phyloP scores from a whole-genome alignment of 2,888 invertebrate genomes.

The Zaprionus lineosus region DNA sequence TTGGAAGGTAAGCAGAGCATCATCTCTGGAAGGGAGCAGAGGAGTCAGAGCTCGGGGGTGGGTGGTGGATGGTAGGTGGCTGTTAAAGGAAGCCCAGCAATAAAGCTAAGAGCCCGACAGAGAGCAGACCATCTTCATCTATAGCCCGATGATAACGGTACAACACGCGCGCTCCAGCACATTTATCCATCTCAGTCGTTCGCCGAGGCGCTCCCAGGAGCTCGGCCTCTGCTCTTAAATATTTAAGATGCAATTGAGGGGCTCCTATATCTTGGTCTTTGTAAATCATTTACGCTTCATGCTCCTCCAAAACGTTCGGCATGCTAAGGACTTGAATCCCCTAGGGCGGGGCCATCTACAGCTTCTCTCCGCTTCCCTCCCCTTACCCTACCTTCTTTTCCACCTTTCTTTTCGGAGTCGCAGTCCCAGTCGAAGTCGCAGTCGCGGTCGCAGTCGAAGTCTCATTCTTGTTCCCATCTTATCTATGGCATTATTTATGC shows the following conservation, averaged over 20 bases:
- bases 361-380: neutral
- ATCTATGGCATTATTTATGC: constrained; percentile 64
- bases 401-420: too few species aligned
- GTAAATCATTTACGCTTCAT: constrained; percentile 58
- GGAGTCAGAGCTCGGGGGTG: too few species aligned
- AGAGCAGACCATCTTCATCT: constrained; percentile 13
- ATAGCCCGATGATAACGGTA: constrained; percentile 49
- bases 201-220: constrained; percentile 5
- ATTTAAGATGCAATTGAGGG: constrained; percentile 65
- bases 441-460: too few species aligned
- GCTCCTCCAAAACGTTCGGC: constrained; percentile 49
- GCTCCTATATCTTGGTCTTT: constrained; percentile 45
- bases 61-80: too few species aligned
- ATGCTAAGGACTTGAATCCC: constrained; percentile 26
- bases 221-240: constrained; percentile 48
- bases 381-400: too few species aligned
- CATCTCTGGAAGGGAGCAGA: constrained; percentile 51
- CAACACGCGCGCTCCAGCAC: neutral
- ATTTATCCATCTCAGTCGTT: neutral
- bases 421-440: too few species aligned
- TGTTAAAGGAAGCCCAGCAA: too few species aligned
- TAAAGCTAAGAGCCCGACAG: constrained; percentile 28
- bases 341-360: neutral
- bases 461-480: constrained; percentile 9
- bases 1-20: constrained; percentile 48